Conservation (phyloP, 1,140 invertebrate genomes). For the Nasonia vitripennis region DNA sequence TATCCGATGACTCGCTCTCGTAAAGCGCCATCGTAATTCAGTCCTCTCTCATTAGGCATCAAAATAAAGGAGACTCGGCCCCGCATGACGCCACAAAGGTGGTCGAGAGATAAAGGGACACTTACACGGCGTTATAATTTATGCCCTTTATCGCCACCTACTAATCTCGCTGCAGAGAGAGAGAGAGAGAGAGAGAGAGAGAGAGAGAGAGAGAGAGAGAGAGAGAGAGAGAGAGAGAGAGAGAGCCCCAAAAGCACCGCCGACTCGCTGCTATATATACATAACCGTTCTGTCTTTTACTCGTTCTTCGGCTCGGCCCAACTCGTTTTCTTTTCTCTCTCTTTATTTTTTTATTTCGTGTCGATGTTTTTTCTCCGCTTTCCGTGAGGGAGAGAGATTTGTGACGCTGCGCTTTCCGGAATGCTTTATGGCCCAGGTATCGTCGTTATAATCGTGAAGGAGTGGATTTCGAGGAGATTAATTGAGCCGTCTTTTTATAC, state of each 20-base stretch:
- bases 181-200: too few relatives aligned
- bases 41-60: constrained; percentile 25
- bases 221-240: too few relatives aligned
- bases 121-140: constrained; percentile 42
- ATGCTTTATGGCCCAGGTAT: too few relatives aligned
- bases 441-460: too few relatives aligned
- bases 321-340: neutral
- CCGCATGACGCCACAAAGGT: constrained; percentile 21
- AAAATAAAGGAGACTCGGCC: constrained; percentile 29
- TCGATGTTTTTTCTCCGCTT: neutral
- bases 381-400: neutral
- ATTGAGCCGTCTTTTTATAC: too few relatives aligned
- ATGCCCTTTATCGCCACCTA: constrained; percentile 45
- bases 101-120: constrained; percentile 28
- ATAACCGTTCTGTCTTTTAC: neutral
- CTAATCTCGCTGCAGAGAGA: constrained; percentile 27
- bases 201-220: neutral
- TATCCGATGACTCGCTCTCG: constrained; percentile 2
- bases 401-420: neutral
- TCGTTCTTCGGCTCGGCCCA: neutral
- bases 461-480: neutral
- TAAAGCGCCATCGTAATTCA: constrained; percentile 40
- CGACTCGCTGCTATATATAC: neutral
- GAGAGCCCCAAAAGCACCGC: neutral
- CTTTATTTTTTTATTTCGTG: neutral